These are phyloP conservation scores for Pseudochromis fuscus DNA, from an alignment of 2,797 vertebrate species.

Conservation along the genomic window DNA sequence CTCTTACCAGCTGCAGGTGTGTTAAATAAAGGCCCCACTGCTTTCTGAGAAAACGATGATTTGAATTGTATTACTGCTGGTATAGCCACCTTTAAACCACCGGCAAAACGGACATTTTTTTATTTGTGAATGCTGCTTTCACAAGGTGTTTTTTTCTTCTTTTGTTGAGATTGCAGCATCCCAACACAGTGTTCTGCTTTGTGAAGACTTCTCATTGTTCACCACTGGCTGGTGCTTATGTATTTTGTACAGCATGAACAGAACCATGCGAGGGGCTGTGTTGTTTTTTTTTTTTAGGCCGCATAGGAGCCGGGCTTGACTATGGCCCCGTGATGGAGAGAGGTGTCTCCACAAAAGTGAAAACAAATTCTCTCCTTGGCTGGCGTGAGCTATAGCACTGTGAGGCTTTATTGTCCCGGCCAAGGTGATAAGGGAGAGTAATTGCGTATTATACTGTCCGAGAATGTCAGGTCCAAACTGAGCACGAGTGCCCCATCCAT, in stretches of 20 bases:
- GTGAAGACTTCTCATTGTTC: slow-evolving; percentile 56
- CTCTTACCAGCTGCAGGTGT: too few species aligned
- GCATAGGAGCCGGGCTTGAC: slow-evolving; percentile 64
- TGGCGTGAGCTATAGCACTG: slow-evolving; percentile 97
- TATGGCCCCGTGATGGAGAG: slow-evolving; percentile 93
- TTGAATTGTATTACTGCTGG: neutral
- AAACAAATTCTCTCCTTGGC: slow-evolving; percentile 99
- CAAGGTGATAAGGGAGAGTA: slow-evolving; percentile 99
- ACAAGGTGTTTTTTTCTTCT: slow-evolving; percentile 10
- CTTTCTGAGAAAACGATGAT: too few species aligned
- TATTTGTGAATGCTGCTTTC: slow-evolving; percentile 7
- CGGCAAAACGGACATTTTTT: slow-evolving; percentile 4
- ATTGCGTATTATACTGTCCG: slow-evolving; percentile 99
- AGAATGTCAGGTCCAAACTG: slow-evolving; percentile 99
- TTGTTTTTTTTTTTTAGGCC: slow-evolving; percentile 42
- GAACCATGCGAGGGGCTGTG: slow-evolving; percentile 47
- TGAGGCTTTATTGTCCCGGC: slow-evolving; percentile 99
- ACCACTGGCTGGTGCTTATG: slow-evolving; percentile 45
- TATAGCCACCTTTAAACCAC: neutral
- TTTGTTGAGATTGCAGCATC: slow-evolving; percentile 18
- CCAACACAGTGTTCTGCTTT: slow-evolving; percentile 13
- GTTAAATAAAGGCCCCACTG: too few species aligned
- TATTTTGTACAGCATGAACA: slow-evolving; percentile 56
- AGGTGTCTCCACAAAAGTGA: slow-evolving; percentile 96
- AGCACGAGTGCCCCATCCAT: slow-evolving; percentile 97